Evolutionary conservation across 2,888 invertebrate species (phyloP).

Genomic region (Abrostola triplasia): DNA sequence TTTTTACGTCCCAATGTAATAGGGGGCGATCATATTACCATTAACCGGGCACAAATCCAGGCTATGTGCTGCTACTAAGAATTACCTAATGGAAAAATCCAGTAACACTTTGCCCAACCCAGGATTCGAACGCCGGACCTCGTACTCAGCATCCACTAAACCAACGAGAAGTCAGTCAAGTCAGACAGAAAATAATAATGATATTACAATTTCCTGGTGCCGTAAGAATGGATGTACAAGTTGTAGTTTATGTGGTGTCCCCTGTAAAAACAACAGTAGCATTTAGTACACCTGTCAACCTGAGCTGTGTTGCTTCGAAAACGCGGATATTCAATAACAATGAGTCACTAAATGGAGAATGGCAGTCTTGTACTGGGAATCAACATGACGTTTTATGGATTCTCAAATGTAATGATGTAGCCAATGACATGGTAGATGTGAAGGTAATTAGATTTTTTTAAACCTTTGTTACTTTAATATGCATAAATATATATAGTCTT

Average conservation of each 20-base stretch:
- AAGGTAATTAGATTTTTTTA: constrained; percentile 65
- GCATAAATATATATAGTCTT: too few species aligned
- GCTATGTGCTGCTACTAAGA: too few species aligned
- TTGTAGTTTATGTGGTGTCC: constrained; percentile 76
- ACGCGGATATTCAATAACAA: constrained; percentile 69
- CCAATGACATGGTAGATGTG: constrained; percentile 65
- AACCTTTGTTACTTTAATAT: too few species aligned
- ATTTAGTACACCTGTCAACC: constrained; percentile 76
- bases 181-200: too few species aligned
- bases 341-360: constrained; percentile 68
- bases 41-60: too few species aligned
- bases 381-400: constrained; percentile 85
- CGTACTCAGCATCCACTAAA: too few species aligned
- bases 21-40: too few species aligned
- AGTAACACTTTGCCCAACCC: too few species aligned
- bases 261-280: constrained; percentile 74
- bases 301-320: constrained; percentile 65
- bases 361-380: constrained; percentile 79
- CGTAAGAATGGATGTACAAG: constrained; percentile 76
- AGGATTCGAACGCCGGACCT: too few species aligned
- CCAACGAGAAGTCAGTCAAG: too few species aligned
- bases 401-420: constrained; percentile 65
- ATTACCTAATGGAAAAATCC: too few species aligned
- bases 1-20: too few species aligned
- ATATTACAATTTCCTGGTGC: constrained; percentile 72